Percentiles rank a stretch among this genome's conserved stretches.
These are phyloP conservation scores for Gnathonemus echidnorhynchus DNA, from an alignment of 2,113 vertebrate genomes.

Conservation along the genomic window DNA sequence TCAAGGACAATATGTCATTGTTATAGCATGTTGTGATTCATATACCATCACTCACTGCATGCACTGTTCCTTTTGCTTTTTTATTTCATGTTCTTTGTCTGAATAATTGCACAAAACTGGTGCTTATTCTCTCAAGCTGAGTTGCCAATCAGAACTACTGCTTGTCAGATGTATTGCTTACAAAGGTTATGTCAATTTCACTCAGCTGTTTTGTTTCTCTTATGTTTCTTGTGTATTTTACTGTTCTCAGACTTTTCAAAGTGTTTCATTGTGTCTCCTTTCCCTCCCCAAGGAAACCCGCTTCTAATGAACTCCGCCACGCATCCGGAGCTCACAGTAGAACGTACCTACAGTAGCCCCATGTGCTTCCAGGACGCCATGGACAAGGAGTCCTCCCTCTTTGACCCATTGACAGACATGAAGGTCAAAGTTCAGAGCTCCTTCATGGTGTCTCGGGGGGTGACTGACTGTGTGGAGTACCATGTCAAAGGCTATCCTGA, in stretches of 20 bases:
- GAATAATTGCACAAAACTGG: not conserved
- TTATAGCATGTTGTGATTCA: not conserved
- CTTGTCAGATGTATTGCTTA: not conserved
- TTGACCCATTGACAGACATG: conserved; percentile 87
- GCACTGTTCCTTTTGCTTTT: not conserved
- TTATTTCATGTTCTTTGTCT: not conserved
- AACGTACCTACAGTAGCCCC: conserved; percentile 81
- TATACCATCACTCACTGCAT: not conserved
- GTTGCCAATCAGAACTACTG: not conserved
- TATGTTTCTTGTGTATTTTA: not conserved
- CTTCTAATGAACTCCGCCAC: conserved; percentile 85
- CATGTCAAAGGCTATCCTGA: conserved; percentile 68
- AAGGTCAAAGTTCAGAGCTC: conserved; percentile 94
- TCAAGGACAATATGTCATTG: not conserved
- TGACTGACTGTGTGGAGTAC: conserved; percentile 71
- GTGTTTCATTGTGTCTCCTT: conserved; percentile 27
- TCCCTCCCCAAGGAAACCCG: conserved; percentile 73
- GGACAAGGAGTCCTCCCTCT: conserved; percentile 78
- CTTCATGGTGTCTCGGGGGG: conserved; percentile 86
- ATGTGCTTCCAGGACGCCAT: conserved; percentile 85
- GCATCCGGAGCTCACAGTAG: conserved; percentile 81
- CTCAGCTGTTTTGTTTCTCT: not conserved
- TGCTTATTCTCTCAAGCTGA: not conserved
- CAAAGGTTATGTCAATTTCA: not conserved
- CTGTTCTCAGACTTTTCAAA: not conserved